Conservation (phyloP, 2,888 invertebrate genomes). For the Pachydiplax longipennis region DNA sequence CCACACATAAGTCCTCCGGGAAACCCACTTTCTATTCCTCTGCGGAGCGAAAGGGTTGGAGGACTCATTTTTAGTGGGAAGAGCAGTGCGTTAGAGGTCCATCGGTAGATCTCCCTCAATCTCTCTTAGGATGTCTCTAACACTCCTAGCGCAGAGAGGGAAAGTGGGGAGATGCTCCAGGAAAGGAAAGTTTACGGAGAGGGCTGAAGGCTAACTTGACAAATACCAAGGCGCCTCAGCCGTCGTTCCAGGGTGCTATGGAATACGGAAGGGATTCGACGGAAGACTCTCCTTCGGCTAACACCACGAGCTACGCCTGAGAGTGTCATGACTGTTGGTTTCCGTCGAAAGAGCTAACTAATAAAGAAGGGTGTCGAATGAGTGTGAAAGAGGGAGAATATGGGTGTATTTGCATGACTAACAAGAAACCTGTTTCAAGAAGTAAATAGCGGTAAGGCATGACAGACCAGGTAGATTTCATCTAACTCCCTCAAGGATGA, state of each 20-base stretch:
- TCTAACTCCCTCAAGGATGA: no score
- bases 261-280: background rate
- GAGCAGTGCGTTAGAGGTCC: background rate
- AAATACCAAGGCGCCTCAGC: conserved; percentile 37
- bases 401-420: no score
- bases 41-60: background rate
- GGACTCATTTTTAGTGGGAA: background rate
- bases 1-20: background rate
- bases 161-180: background rate
- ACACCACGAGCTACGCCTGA: background rate
- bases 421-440: no score
- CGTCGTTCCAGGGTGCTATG: background rate
- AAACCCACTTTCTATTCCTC: background rate
- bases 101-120: background rate
- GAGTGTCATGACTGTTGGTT: background rate
- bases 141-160: background rate
- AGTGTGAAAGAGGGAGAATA: no score
- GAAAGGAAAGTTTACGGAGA: conserved; percentile 2
- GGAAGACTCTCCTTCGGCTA: background rate
- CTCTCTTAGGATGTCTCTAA: background rate
- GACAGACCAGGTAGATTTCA: no score
- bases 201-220: conserved; percentile 35
- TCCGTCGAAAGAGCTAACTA: background rate
- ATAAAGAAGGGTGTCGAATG: background rate
- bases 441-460: no score